phyloP scores from a whole-genome alignment of 1,140 invertebrate genomes.

The Saccostrea echinata region DNA sequence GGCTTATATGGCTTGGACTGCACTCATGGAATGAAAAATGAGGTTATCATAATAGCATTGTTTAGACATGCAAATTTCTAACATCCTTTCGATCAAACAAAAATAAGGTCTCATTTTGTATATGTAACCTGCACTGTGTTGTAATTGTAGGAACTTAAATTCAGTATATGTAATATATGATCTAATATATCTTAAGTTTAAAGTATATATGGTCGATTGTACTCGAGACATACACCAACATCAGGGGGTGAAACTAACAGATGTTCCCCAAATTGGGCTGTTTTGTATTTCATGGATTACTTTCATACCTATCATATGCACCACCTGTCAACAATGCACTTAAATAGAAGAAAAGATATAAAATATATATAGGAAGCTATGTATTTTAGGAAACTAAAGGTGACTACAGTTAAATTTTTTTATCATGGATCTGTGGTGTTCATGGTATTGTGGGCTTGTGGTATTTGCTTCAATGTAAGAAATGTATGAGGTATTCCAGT shows the following conservation, averaged over 20 bases:
- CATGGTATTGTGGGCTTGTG: conserved; percentile 8
- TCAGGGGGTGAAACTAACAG: background rate
- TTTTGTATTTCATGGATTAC: background rate
- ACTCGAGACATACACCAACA: background rate
- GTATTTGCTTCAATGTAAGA: background rate
- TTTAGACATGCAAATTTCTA: conserved; percentile 8
- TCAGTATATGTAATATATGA: background rate
- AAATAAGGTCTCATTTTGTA: background rate
- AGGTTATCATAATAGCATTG: background rate
- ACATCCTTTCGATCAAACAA: background rate
- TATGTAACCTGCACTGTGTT: background rate
- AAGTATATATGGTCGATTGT: background rate
- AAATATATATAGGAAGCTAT: background rate
- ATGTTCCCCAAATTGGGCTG: background rate
- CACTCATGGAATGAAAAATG: background rate
- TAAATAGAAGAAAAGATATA: background rate
- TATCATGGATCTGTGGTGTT: background rate
- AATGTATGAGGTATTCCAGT: background rate
- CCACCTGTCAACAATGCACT: background rate
- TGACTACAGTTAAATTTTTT: background rate
- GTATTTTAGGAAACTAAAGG: too few relatives aligned
- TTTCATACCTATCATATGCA: background rate
- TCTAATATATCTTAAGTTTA: too few relatives aligned
- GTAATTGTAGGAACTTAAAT: background rate
- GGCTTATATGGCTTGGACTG: background rate